Base-by-base conservation (phyloP, 2,888 invertebrate species). In the Drosophila villosipedis region DNA sequence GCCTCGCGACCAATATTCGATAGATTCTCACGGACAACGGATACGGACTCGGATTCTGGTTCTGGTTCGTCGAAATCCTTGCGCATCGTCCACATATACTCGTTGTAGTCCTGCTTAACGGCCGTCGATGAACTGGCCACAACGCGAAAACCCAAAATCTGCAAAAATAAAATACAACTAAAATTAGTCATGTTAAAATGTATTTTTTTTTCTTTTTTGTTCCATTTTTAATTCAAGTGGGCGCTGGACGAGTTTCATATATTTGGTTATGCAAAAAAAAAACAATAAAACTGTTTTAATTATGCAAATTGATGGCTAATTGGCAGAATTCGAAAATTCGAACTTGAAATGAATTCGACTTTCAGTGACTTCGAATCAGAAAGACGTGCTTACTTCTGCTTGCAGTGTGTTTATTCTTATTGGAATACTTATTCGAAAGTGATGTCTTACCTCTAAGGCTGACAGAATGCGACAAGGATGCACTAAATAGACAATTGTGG, bases 41-140 rank as follows among this genome's bases (percentile, higher is more conserved):
- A 91, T 73, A 93, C 92, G 30, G 90, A 80, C 80, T 93, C 91
- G 70, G 92, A 82, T 55, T 79, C 79, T 92, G 97, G 97, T 93
- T 97, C 97, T 65, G 97, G 97, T 70, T 92, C 92, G 60, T 91
- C 94, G 93, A 97, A 97, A 88, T 97, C 97, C 93, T 97, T 97
- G 94, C 97, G 96, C 96, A 97, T 97, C 94, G 97, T 98, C 97
- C 97, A 97, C 96, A 97, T 97, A 90, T 97, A 97, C 92, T 97
- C 97, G 94, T 97, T 97, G 92, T 97, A 97, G 92, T 97, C 97
- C 93, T 97, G 97, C 93, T 97, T 97, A 31, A 97, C 96, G 75
- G 96, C 96, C 62, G 97, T 97, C 66, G 97, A 97, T 76, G 97
- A 97, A 22, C 97, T 97, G 68, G 97, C 97, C 59, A 97, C 97